Evolutionary conservation across 2,888 invertebrate genomes (phyloP).

Genomic region (Acleris literana): DNA sequence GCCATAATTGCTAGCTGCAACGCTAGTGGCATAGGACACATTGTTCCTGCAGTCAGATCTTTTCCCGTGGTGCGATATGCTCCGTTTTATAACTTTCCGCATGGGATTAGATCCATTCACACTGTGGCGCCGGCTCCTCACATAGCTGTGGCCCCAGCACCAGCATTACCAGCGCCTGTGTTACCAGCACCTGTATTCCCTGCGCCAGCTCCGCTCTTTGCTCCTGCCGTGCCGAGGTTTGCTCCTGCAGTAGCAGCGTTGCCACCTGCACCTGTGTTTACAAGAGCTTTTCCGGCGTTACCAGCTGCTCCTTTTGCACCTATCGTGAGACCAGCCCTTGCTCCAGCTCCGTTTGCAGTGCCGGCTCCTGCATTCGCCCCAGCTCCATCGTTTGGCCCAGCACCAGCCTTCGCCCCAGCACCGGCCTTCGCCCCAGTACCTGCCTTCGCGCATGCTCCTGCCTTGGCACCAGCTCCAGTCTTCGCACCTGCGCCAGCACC

Average conservation of each 20-base stretch:
- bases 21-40: slow-evolving; percentile 73
- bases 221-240: slow-evolving; percentile 30
- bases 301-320: slow-evolving; percentile 35
- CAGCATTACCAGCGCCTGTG: slow-evolving; percentile 32
- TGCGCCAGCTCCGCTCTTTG: slow-evolving; percentile 30
- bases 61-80: slow-evolving; percentile 73
- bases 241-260: slow-evolving; percentile 48
- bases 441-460: slow-evolving; percentile 2
- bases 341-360: slow-evolving; percentile 47
- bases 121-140: slow-evolving; percentile 65
- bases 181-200: slow-evolving; percentile 44
- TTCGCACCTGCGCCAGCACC: slow-evolving; percentile 29
- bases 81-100: slow-evolving; percentile 76
- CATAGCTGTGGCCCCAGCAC: slow-evolving; percentile 43
- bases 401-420: slow-evolving; percentile 25
- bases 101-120: slow-evolving; percentile 69
- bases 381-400: slow-evolving; percentile 28
- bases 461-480: slow-evolving; percentile 18
- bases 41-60: slow-evolving; percentile 63
- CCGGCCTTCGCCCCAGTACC: slow-evolving; percentile 13
- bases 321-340: slow-evolving; percentile 29
- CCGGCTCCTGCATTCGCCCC: slow-evolving; percentile 41
- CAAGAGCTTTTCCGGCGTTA: slow-evolving; percentile 38
- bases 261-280: slow-evolving; percentile 42
- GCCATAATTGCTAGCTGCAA: slow-evolving; percentile 70